Percentiles rank a stretch among this genome's conserved stretches.
These are phyloP conservation scores for Stegophylla sp. DNA, from an alignment of 2,888 invertebrate species.

Conservation along the genomic window DNA sequence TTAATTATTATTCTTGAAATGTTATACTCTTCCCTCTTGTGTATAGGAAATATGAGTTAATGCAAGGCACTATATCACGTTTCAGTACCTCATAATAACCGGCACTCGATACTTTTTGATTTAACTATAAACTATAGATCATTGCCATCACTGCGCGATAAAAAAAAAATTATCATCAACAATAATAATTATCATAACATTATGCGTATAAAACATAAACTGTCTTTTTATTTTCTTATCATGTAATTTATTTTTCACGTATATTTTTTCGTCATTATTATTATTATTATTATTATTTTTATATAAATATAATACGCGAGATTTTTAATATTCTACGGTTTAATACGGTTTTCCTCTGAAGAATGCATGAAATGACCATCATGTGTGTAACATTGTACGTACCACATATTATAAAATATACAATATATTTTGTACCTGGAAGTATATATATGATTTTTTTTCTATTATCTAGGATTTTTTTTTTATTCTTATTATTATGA, in stretches of 20 bases:
- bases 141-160: not conserved
- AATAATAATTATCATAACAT: constrained; percentile 19
- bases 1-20: constrained; percentile 44
- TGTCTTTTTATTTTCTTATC: constrained; percentile 26
- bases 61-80: constrained; percentile 39
- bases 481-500: constrained; percentile 53
- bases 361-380: constrained; percentile 56
- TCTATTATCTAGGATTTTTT: constrained; percentile 47
- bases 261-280: not conserved
- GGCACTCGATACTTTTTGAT: constrained; percentile 54
- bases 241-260: constrained; percentile 27
- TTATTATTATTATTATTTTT: constrained; percentile 32
- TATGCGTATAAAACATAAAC: not conserved
- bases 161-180: constrained; percentile 6
- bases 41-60: constrained; percentile 38
- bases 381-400: constrained; percentile 35
- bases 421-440: constrained; percentile 6
- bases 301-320: constrained; percentile 50
- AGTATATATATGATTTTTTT: constrained; percentile 38
- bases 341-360: constrained; percentile 49
- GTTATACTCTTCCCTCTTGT: constrained; percentile 36
- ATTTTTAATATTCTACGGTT: constrained; percentile 57
- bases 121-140: not conserved
- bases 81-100: constrained; percentile 26
- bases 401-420: constrained; percentile 37